Evolutionary conservation across 2,113 vertebrate genomes (phyloP).

Genomic region (Xiphophorus maculatus): DNA sequence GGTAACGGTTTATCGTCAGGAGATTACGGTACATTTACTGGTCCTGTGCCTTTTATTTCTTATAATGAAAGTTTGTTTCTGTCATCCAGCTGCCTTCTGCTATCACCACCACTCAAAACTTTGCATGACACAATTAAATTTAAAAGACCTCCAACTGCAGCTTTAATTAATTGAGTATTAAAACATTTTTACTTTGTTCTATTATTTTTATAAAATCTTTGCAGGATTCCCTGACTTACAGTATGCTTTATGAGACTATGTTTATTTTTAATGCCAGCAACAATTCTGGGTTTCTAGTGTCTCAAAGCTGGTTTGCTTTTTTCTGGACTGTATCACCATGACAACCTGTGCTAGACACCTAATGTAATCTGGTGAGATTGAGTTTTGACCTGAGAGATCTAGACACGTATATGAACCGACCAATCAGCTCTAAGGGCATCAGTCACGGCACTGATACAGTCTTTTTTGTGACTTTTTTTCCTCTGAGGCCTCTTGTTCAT

Average conservation of each 20-base stretch:
- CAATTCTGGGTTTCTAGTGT: neutral
- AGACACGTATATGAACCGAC: neutral
- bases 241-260: neutral
- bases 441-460: neutral
- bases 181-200: neutral
- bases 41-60: neutral
- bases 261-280: slow-evolving; percentile 2
- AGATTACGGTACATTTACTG: neutral
- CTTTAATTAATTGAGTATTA: neutral
- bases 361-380: neutral
- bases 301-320: neutral
- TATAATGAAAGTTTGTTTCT: neutral
- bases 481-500: neutral
- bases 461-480: too few relatives aligned
- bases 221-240: neutral
- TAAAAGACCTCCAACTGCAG: slow-evolving; percentile 3
- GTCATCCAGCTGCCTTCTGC: neutral
- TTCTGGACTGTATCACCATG: neutral
- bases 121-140: neutral
- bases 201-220: neutral
- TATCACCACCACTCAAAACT: neutral
- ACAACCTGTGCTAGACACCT: neutral
- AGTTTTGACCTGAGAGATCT: neutral
- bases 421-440: neutral
- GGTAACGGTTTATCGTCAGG: too few relatives aligned